Conservation (phyloP, 2,888 invertebrate species). For the Troides aeacus region DNA sequence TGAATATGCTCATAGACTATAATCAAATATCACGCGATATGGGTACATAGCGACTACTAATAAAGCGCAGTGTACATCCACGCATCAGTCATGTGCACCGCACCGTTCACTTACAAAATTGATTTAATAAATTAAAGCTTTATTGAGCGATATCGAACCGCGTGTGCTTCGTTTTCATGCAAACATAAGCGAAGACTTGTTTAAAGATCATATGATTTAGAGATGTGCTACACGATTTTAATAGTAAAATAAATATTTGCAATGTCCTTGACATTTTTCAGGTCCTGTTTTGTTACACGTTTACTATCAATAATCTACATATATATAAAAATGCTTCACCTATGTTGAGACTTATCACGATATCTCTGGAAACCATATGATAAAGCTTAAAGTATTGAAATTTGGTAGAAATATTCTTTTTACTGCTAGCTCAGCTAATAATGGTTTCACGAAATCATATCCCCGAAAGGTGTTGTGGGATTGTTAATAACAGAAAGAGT, state of each 20-base stretch:
- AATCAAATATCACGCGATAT: neutral
- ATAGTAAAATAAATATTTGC: neutral
- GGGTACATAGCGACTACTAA: slow-evolving; percentile 7
- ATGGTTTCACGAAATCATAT: too few relatives aligned
- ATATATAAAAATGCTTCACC: too few relatives aligned
- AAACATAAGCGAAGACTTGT: slow-evolving; percentile 13
- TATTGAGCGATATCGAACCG: slow-evolving; percentile 5
- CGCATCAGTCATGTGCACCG: slow-evolving; percentile 25
- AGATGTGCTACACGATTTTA: slow-evolving; percentile 27
- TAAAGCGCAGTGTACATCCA: slow-evolving; percentile 14
- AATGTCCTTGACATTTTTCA: neutral
- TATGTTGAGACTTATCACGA: too few relatives aligned
- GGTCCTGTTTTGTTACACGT: too few relatives aligned
- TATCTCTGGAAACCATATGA: too few relatives aligned
- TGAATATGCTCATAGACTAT: neutral
- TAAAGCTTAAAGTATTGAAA: too few relatives aligned
- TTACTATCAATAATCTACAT: too few relatives aligned
- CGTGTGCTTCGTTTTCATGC: slow-evolving; percentile 4
- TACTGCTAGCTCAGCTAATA: too few relatives aligned
- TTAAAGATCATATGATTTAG: slow-evolving; percentile 27
- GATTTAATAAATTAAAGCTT: slow-evolving; percentile 22
- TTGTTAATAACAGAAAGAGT: too few relatives aligned
- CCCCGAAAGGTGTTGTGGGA: too few relatives aligned
- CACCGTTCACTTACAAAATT: slow-evolving; percentile 19
- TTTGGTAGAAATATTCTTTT: too few relatives aligned